Evolutionary conservation across 2,797 vertebrate species (phyloP).

Genomic region (Peromyscus eremicus): DNA sequence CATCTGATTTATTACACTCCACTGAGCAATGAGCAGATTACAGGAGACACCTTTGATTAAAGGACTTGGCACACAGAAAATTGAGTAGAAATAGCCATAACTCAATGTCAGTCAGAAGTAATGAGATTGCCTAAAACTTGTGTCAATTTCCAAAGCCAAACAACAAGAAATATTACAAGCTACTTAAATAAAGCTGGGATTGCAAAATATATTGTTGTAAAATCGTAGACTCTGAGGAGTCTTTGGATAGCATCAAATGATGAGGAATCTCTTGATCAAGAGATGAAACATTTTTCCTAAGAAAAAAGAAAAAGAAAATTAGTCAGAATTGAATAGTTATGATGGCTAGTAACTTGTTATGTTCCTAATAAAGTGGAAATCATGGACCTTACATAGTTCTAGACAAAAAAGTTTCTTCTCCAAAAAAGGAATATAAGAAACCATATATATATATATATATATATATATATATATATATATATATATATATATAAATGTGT

Average conservation of each 20-base stretch:
- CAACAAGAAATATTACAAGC: slow-evolving; percentile 47
- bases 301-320: background rate
- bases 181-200: background rate
- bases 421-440: background rate
- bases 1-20: background rate
- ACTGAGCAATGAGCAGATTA: background rate
- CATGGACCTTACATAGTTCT: background rate
- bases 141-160: slow-evolving; percentile 51
- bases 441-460: too few relatives aligned
- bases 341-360: background rate
- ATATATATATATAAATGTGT: background rate
- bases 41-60: background rate
- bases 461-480: background rate
- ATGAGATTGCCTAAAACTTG: background rate
- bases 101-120: slow-evolving; percentile 3
- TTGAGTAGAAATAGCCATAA: background rate
- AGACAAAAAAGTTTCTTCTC: background rate
- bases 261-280: slow-evolving; percentile 1
- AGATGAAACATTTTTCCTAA: slow-evolving; percentile 19
- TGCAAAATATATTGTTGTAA: background rate
- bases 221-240: background rate
- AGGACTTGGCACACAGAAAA: background rate
- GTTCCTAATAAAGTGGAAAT: background rate
- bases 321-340: background rate
- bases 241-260: slow-evolving; percentile 5